Base-by-base conservation (phyloP, 2,888 invertebrate species). In the Diarsia brunnea region DNA sequence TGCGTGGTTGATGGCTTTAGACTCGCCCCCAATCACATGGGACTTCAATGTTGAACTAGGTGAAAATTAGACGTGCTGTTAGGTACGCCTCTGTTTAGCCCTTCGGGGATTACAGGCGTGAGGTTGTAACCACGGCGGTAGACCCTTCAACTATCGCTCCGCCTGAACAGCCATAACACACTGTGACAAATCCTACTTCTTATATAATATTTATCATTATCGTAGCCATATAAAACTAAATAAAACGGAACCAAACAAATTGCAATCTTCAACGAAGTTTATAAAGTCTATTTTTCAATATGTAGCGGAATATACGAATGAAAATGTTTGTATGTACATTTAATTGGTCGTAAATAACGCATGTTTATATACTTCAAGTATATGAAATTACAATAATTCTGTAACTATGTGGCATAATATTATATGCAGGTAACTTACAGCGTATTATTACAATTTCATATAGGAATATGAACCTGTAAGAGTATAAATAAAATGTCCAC, bases 221-320 rank as follows among this genome's bases (percentile, higher is more conserved):
- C 73, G 80, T 84, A 83, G 75, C 68, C 68, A 63, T 85, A 84
- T 78, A 77, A 67, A 71, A 79, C 65, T 47, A 66, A 67, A 55
- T 75, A 75, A 77, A 80, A 83, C 70, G 72, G 82, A 70, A 82
- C 76, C 74, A 83, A 78, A 72, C 73, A 73, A 73, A 76, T 77
- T 74, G 75, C 69, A 70, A 68, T 75, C 78, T 69, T 73, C 55
- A 47, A 11, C 12, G 0, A 75, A 75, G 47, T 31, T 24, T 4
- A 82, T 88, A 90, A 87, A 89, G 82, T 90, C 75, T 91, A 93
- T 91, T 91, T 93, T 92, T 88, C 84, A 90, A 84, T 89, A 84
- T 87, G 69, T 91, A 90, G 81, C 53, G 51, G 85, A 88, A 76
- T 84, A 83, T 75, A 73, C 38, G 69, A 72, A 76, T 81, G n/a